Conservation (phyloP, 1,140 invertebrate species). For the Drosophila kepulauana region DNA sequence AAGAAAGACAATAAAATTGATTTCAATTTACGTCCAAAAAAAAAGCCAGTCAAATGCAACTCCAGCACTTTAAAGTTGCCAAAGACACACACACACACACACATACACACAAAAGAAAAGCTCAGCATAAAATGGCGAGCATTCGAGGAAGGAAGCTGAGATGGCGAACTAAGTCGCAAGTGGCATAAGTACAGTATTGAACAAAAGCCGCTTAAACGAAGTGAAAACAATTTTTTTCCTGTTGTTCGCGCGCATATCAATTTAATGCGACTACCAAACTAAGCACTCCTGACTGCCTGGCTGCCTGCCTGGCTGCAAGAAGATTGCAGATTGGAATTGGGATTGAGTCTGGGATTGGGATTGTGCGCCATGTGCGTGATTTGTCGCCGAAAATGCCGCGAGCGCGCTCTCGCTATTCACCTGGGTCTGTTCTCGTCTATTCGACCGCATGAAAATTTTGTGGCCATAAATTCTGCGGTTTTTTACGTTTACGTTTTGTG, state of each 20-base stretch:
- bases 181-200: conserved; percentile 26
- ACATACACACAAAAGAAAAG: neutral
- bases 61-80: conserved; percentile 48
- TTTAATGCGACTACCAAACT: conserved; percentile 36
- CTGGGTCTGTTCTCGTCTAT: neutral
- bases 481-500: no score
- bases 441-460: conserved; percentile 17
- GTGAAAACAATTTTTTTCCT: conserved; percentile 39
- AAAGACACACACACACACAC: no score
- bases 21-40: conserved; percentile 49
- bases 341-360: conserved; percentile 3
- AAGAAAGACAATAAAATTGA: conserved; percentile 51
- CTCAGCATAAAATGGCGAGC: conserved; percentile 28
- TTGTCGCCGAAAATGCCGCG: conserved; percentile 40
- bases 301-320: no score
- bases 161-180: conserved; percentile 29
- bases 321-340: neutral
- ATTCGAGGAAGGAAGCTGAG: neutral
- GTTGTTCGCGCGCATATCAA: conserved; percentile 57
- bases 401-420: neutral
- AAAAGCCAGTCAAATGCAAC: conserved; percentile 26
- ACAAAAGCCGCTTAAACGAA: conserved; percentile 53
- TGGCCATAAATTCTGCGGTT: conserved; percentile 65
- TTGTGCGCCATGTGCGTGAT: conserved; percentile 51
- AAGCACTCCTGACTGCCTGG: no score